Evolutionary conservation across 2,113 vertebrate species (phyloP).

Genomic region (Scopus umbretta): DNA sequence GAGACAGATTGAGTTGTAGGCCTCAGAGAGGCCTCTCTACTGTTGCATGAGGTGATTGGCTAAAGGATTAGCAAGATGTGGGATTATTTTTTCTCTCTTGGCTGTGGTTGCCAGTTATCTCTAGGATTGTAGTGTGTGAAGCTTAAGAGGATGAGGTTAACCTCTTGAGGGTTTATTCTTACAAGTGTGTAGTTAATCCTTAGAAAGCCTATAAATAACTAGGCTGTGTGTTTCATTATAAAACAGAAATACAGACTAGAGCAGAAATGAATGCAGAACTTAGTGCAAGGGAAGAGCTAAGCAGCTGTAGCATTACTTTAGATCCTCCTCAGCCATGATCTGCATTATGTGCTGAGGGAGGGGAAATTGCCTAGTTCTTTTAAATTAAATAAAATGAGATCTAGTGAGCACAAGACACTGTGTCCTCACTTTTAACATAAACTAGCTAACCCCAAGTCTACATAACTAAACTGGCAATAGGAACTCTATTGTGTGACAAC

Average conservation of each 20-base stretch:
- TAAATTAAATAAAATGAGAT: conserved; percentile 25
- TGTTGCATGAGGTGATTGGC: conserved; percentile 72
- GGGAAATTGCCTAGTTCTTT: neutral
- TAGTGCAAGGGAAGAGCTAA: conserved; percentile 25
- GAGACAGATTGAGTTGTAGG: conserved; percentile 68
- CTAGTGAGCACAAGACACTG: neutral
- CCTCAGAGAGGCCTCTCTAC: conserved; percentile 28
- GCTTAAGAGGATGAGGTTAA: conserved; percentile 79
- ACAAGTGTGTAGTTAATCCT: conserved; percentile 73
- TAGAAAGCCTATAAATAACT: conserved; percentile 74
- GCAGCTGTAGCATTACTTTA: conserved; percentile 13
- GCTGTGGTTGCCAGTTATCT: conserved; percentile 69
- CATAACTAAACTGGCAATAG: neutral
- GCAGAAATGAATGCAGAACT: conserved; percentile 40
- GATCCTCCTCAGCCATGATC: conserved; percentile 5
- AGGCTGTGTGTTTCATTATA: conserved; percentile 67
- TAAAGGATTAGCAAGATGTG: conserved; percentile 74
- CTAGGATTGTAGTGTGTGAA: conserved; percentile 71
- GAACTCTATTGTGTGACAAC: neutral
- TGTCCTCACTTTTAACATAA: neutral
- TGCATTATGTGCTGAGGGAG: conserved; percentile 9
- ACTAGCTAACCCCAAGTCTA: neutral
- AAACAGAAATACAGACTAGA: conserved; percentile 56
- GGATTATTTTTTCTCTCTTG: conserved; percentile 73
- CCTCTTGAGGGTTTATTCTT: conserved; percentile 75